These are phyloP conservation scores for Hypomecis punctinalis DNA, from an alignment of 2,888 invertebrate species.

Conservation along the genomic window DNA sequence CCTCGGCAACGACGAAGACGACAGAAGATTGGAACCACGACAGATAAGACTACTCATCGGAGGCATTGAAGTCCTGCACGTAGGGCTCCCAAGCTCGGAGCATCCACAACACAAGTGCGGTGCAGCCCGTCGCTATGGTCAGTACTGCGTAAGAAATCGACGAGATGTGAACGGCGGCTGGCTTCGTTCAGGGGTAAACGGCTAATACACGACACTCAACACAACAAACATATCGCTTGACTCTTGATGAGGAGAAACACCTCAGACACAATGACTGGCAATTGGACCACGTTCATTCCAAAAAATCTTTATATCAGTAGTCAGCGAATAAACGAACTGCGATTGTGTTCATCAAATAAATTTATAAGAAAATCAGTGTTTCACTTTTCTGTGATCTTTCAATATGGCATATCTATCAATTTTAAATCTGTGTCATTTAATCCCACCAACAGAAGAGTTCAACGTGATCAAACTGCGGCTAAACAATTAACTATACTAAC, in stretches of 20 bases:
- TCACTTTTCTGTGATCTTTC: neutral
- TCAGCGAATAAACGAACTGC: neutral
- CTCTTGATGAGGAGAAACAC: neutral
- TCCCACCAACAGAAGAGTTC: neutral
- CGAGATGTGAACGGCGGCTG: constrained; percentile 33
- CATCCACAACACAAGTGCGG: constrained; percentile 35
- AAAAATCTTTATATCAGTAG: neutral
- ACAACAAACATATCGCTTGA: constrained; percentile 16
- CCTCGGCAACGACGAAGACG: constrained; percentile 17
- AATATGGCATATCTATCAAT: neutral
- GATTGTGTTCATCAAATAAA: neutral
- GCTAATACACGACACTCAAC: constrained; percentile 26
- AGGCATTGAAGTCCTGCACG: constrained; percentile 34
- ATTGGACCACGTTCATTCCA: constrained; percentile 15
- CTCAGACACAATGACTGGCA: constrained; percentile 7
- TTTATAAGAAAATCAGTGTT: neutral
- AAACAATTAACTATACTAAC: neutral
- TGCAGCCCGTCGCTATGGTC: constrained; percentile 36
- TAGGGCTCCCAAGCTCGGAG: constrained; percentile 36
- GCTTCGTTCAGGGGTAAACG: constrained; percentile 20
- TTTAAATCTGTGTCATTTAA: neutral
- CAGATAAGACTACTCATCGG: constrained; percentile 34
- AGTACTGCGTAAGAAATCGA: constrained; percentile 37
- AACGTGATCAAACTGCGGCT: constrained; percentile 20
- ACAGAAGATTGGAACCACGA: constrained; percentile 24